These are phyloP conservation scores for Hydropotes inermis DNA, from an alignment of 2,113 vertebrate genomes.

Conservation along the genomic window DNA sequence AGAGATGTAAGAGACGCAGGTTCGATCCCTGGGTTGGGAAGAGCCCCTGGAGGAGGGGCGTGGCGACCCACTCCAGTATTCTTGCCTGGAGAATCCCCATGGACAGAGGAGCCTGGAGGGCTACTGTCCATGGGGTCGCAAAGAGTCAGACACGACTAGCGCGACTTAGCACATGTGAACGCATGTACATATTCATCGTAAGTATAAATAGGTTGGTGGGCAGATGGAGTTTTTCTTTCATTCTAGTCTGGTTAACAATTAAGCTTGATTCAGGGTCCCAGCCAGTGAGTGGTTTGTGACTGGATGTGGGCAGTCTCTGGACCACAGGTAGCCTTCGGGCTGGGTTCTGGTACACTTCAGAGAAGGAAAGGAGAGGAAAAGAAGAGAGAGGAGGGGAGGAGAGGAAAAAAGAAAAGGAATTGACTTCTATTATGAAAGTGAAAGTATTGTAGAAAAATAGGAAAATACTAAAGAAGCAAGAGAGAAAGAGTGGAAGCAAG, in stretches of 20 bases:
- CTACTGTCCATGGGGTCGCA: too few relatives aligned
- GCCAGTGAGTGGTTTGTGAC: neutral
- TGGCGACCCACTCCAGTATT: neutral
- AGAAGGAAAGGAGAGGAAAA: neutral
- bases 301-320: neutral
- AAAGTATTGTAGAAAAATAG: neutral
- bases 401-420: neutral
- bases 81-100: neutral
- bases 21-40: neutral
- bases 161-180: neutral
- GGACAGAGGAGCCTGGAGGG: neutral
- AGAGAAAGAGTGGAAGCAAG: neutral
- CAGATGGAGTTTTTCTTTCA: neutral
- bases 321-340: neutral
- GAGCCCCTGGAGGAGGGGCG: neutral
- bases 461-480: neutral
- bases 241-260: neutral
- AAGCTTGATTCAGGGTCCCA: neutral
- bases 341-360: neutral
- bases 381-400: too few relatives aligned
- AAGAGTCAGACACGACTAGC: neutral
- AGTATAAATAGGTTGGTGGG: neutral
- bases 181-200: neutral
- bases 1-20: neutral
- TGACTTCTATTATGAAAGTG: neutral